phyloP scores from a whole-genome alignment of 2,113 vertebrate genomes.

The Clinocottus analis region DNA sequence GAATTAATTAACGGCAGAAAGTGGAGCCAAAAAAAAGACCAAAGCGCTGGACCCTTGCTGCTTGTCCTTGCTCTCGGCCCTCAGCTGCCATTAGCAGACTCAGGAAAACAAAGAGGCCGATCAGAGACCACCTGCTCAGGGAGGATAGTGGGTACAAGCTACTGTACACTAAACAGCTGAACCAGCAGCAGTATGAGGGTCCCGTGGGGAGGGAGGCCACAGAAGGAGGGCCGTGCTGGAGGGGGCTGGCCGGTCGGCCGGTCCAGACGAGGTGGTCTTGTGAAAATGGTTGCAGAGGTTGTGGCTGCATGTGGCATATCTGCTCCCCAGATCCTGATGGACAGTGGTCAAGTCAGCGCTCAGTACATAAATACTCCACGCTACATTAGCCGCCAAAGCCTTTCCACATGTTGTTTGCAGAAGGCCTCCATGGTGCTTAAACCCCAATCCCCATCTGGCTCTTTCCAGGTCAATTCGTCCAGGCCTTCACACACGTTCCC shows the following conservation, averaged over 20 bases:
- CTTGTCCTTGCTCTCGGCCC: conserved; percentile 27
- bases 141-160: conserved; percentile 72
- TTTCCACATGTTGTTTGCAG: conserved; percentile 83
- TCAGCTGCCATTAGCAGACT: conserved; percentile 53
- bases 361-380: conserved; percentile 81
- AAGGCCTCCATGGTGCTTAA: conserved; percentile 75
- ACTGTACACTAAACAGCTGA: conserved; percentile 77
- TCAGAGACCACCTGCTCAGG: conserved; percentile 72
- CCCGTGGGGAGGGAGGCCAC: conserved; percentile 29
- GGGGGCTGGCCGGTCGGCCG: background rate
- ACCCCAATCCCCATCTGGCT: conserved; percentile 72
- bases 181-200: conserved; percentile 53
- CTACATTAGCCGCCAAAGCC: conserved; percentile 82
- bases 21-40: background rate
- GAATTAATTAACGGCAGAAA: conserved; percentile 17
- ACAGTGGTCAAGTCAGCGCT: conserved; percentile 67
- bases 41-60: conserved; percentile 9
- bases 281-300: conserved; percentile 39
- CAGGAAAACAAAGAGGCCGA: conserved; percentile 64
- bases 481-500: conserved; percentile 50
- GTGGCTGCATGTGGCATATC: conserved; percentile 35
- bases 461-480: conserved; percentile 72
- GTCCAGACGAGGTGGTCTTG: conserved; percentile 27
- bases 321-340: conserved; percentile 61
- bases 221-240: background rate